phyloP scores from a whole-genome alignment of 2,888 invertebrate species.

The Pachydiplax longipennis region DNA sequence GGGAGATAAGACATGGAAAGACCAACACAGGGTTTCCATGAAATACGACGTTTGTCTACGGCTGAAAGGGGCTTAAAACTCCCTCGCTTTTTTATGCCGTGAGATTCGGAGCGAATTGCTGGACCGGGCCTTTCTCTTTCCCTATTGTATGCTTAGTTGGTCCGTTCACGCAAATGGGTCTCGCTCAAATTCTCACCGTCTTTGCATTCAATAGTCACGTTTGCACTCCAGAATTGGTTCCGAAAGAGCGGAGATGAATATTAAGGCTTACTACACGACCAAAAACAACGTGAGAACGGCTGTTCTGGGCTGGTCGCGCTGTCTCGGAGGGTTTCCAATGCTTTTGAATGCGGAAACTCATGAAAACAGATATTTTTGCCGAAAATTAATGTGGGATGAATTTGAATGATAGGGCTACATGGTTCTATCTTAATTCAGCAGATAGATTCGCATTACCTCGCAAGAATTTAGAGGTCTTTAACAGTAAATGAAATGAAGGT shows the following conservation, averaged over 20 bases:
- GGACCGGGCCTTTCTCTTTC: constrained; percentile 6
- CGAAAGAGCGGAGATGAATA: not conserved
- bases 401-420: no score
- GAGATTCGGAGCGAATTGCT: not conserved
- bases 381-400: no score
- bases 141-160: not conserved
- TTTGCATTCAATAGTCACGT: not conserved
- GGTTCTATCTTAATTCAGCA: no score
- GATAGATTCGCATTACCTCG: no score
- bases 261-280: no score
- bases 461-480: no score
- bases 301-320: no score
- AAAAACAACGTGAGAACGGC: no score
- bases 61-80: not conserved
- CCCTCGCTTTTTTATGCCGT: not conserved
- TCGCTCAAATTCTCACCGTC: not conserved
- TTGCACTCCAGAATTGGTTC: not conserved
- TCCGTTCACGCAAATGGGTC: not conserved
- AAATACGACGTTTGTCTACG: not conserved
- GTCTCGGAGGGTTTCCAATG: no score
- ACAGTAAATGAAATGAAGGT: no score
- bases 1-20: not conserved
- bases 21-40: not conserved
- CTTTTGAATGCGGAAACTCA: no score
- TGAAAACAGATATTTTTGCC: no score